Conservation (phyloP, 2,888 invertebrate species). For the Xanthostigma xanthostigma region DNA sequence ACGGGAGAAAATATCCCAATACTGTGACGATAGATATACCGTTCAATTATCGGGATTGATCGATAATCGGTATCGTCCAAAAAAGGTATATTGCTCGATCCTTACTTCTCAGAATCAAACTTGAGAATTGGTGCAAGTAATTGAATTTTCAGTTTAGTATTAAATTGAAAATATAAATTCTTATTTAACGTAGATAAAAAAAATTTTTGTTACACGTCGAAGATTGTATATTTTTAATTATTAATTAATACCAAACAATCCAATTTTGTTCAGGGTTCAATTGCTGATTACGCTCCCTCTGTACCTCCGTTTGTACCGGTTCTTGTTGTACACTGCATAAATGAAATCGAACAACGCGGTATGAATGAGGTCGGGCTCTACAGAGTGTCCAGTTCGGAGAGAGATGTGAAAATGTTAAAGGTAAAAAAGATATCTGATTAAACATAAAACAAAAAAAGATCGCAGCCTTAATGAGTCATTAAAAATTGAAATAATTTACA, state of each 20-base stretch:
- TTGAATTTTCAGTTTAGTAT: too few relatives aligned
- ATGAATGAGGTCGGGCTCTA: slow-evolving; percentile 81
- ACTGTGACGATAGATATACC: too few relatives aligned
- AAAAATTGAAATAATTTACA: slow-evolving; percentile 16
- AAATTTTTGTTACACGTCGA: too few relatives aligned
- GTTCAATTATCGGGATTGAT: not conserved
- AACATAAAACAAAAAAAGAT: not conserved
- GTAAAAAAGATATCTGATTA: slow-evolving; percentile 21
- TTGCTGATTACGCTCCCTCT: slow-evolving; percentile 76
- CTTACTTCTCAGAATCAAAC: too few relatives aligned
- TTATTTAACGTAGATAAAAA: not conserved
- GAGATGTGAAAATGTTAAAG: slow-evolving; percentile 72
- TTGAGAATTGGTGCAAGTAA: too few relatives aligned
- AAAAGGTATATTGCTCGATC: too few relatives aligned
- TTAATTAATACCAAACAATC: not conserved
- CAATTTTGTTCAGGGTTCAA: slow-evolving; percentile 41
- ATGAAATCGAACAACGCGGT: slow-evolving; percentile 84
- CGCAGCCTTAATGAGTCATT: too few relatives aligned
- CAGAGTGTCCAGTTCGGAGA: slow-evolving; percentile 77
- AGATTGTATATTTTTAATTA: not conserved
- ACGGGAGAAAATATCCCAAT: too few relatives aligned
- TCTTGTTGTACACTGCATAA: slow-evolving; percentile 83
- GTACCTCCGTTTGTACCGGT: slow-evolving; percentile 89
- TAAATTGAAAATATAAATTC: too few relatives aligned
- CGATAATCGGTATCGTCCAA: slow-evolving; percentile 2